These are phyloP conservation scores for Latrodectus geometricus DNA, from an alignment of 1,140 invertebrate genomes.

Conservation along the genomic window DNA sequence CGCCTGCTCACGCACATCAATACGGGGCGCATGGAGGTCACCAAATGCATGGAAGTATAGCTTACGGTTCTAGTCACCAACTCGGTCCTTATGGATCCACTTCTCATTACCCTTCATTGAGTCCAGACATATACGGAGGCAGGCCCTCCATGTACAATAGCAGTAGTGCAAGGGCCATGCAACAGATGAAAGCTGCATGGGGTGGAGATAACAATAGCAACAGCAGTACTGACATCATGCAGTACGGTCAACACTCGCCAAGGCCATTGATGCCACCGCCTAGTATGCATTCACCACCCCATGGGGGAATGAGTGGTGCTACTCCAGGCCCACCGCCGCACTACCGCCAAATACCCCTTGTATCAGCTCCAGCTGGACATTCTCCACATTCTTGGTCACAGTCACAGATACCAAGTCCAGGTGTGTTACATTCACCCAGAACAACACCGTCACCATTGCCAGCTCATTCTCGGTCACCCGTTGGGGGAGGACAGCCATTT, in stretches of 20 bases:
- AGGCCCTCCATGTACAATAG: slow-evolving; percentile 51
- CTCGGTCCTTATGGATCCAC: slow-evolving; percentile 40
- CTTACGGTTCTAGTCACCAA: slow-evolving; percentile 44
- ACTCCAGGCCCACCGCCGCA: slow-evolving; percentile 15
- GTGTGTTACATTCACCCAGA: slow-evolving; percentile 63
- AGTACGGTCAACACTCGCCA: slow-evolving; percentile 59
- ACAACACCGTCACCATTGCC: slow-evolving; percentile 64
- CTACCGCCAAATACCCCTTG: slow-evolving; percentile 60
- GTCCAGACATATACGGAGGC: slow-evolving; percentile 49
- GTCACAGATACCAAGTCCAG: slow-evolving; percentile 63
- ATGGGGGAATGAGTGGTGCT: slow-evolving; percentile 28
- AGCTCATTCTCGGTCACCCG: slow-evolving; percentile 59
- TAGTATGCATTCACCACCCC: slow-evolving; percentile 42
- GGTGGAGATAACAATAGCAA: slow-evolving; percentile 33
- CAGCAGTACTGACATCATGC: slow-evolving; percentile 49
- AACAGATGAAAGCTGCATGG: slow-evolving; percentile 59
- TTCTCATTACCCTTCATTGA: slow-evolving; percentile 18
- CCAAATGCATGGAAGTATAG: slow-evolving; percentile 53
- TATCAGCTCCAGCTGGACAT: slow-evolving; percentile 26
- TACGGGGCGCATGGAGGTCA: slow-evolving; percentile 43
- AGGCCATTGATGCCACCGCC: slow-evolving; percentile 52
- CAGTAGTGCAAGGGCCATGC: slow-evolving; percentile 43
- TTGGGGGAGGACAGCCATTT: slow-evolving; percentile 28
- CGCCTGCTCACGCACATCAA: slow-evolving; percentile 59
- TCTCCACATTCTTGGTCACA: slow-evolving; percentile 63